Evolutionary conservation across 2,888 invertebrate genomes (phyloP).

Genomic region (Drosophila kokeensis): DNA sequence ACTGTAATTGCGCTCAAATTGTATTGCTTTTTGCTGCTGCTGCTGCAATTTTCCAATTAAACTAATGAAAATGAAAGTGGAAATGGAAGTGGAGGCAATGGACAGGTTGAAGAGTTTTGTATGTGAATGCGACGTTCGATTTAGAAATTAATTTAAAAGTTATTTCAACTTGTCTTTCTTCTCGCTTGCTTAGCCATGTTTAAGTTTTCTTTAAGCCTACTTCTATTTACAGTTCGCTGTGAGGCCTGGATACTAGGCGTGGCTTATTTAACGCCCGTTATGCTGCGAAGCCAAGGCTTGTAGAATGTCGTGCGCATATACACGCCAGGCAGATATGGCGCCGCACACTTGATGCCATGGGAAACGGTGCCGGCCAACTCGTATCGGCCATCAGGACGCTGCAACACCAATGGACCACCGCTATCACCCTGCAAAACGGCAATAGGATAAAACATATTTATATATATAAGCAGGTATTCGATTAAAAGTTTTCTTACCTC

Average conservation of each 20-base stretch:
- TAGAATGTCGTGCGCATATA: slow-evolving; percentile 97
- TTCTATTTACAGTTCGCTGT: slow-evolving; percentile 73
- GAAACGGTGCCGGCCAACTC: slow-evolving; percentile 96
- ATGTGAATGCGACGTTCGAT: slow-evolving; percentile 44
- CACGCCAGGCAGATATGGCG: slow-evolving; percentile 95
- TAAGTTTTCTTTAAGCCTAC: slow-evolving; percentile 57
- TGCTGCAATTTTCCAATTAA: slow-evolving; percentile 47
- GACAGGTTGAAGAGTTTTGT: slow-evolving; percentile 15
- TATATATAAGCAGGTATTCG: slow-evolving; percentile 1
- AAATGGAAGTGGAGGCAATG: slow-evolving; percentile 7
- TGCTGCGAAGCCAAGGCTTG: slow-evolving; percentile 95
- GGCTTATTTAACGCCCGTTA: slow-evolving; percentile 90
- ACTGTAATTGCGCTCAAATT: slow-evolving; percentile 31
- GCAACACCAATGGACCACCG: slow-evolving; percentile 94
- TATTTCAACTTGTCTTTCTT: slow-evolving; percentile 38
- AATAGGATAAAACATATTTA: neutral
- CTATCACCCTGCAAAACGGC: slow-evolving; percentile 91
- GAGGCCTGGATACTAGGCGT: slow-evolving; percentile 12
- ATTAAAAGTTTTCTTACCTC: slow-evolving; percentile 87
- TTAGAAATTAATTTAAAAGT: slow-evolving; percentile 35
- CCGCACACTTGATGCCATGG: slow-evolving; percentile 97
- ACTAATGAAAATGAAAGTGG: slow-evolving; percentile 53
- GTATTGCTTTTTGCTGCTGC: slow-evolving; percentile 6
- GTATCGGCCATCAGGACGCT: slow-evolving; percentile 93
- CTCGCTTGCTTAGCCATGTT: slow-evolving; percentile 18